A percentile compares a stretch with the other conserved stretches of the same genome.
These are phyloP conservation scores for Furnarius figulus DNA, from an alignment of 2,113 vertebrate species.

Conservation along the genomic window DNA sequence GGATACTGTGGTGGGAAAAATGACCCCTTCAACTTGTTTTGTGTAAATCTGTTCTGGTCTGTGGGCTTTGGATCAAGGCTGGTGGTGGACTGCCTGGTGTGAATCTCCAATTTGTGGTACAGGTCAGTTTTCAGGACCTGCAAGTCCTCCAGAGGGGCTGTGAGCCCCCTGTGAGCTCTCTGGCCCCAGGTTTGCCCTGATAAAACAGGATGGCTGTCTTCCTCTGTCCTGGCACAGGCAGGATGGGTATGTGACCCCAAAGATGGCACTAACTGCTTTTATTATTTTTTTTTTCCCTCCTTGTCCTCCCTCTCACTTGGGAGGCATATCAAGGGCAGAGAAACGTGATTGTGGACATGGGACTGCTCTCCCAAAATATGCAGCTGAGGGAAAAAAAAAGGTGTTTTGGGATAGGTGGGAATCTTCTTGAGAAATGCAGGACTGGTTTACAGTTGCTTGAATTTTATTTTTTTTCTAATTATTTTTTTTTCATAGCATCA, in stretches of 20 bases:
- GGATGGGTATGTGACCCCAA: not conserved
- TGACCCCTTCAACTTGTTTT: not conserved
- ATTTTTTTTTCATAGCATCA: not conserved
- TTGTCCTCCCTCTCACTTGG: not conserved
- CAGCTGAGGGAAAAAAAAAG: not conserved
- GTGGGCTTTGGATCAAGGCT: not conserved
- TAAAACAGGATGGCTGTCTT: not conserved
- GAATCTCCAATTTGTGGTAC: not conserved
- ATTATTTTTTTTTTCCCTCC: not conserved
- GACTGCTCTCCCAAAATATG: not conserved
- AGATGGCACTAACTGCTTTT: not conserved
- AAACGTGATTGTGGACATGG: not conserved
- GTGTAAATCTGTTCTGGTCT: not conserved
- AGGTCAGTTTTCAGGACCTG: not conserved
- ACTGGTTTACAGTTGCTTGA: not conserved
- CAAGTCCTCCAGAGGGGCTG: not conserved
- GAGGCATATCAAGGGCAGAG: not conserved
- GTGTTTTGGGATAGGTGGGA: not conserved
- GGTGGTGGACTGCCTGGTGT: not conserved
- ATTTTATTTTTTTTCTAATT: not conserved
- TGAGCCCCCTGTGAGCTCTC: not conserved
- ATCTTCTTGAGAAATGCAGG: not conserved
- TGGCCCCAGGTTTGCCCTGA: not conserved
- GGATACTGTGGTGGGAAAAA: not conserved
- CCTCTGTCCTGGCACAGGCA: not conserved